These are phyloP conservation scores for Ennomos quercinarius DNA, from an alignment of 2,888 invertebrate species.

Conservation along the genomic window DNA sequence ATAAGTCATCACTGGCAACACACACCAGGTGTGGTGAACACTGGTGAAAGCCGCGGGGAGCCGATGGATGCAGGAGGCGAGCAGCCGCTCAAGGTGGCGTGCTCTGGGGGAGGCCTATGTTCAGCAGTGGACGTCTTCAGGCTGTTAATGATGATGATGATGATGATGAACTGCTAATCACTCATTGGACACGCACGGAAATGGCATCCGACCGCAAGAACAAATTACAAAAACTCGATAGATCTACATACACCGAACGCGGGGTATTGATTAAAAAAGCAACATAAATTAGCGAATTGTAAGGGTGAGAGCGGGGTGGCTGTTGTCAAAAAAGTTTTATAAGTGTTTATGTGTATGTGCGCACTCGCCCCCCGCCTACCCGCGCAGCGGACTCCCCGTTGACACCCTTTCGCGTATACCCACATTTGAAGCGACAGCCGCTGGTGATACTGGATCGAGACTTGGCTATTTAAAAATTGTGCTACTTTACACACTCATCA, in stretches of 20 bases:
- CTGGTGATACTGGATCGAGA: conserved; percentile 44
- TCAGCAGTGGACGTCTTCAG: no score
- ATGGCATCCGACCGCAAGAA: neutral
- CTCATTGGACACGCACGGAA: no score
- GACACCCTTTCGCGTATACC: conserved; percentile 85
- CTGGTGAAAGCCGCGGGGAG: no score
- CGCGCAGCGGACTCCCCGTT: conserved; percentile 47
- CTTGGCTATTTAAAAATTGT: neutral
- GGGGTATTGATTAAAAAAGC: conserved; percentile 85
- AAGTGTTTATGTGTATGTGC: conserved; percentile 84
- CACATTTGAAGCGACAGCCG: conserved; percentile 76
- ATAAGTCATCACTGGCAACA: no score
- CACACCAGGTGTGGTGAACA: no score
- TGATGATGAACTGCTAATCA: no score
- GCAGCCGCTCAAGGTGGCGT: no score
- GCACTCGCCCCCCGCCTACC: conserved; percentile 50
- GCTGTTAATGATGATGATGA: no score
- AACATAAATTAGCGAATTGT: conserved; percentile 85
- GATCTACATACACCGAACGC: conserved; percentile 24
- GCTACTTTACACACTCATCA: no score
- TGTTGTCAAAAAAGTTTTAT: conserved; percentile 86
- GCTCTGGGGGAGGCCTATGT: no score
- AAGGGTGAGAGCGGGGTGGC: conserved; percentile 65
- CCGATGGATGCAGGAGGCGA: no score
- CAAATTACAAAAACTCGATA: conserved; percentile 23